Conservation (phyloP, 2,113 vertebrate species). For the Uria aalge region DNA sequence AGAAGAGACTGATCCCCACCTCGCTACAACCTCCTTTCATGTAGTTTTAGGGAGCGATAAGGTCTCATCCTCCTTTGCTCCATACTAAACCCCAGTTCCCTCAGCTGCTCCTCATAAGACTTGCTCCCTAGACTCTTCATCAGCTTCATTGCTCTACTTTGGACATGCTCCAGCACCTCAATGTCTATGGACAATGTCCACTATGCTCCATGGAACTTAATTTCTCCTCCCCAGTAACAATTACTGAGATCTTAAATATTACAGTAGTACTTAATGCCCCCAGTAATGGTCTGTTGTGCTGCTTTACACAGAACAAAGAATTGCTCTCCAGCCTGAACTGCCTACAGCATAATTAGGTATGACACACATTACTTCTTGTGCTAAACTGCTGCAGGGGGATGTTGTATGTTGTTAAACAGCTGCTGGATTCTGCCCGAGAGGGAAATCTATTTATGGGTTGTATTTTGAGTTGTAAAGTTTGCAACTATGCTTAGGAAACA, state of each 20-base stretch:
- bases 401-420: slow-evolving; percentile 15
- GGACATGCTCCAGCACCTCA: background rate
- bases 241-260: background rate
- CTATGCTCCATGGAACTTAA: accelerated
- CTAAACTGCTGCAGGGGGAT: background rate
- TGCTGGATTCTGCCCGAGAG: slow-evolving; percentile 14
- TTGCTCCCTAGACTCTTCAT: background rate
- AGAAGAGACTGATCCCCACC: accelerated
- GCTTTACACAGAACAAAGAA: background rate
- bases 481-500: background rate
- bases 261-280: background rate
- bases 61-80: background rate
- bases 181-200: accelerated
- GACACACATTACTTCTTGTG: background rate
- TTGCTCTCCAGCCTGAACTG: background rate
- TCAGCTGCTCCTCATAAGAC: background rate
- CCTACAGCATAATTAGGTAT: background rate
- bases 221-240: background rate
- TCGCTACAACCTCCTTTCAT: accelerated
- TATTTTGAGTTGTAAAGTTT: slow-evolving; percentile 30
- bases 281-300: background rate
- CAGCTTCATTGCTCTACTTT: background rate
- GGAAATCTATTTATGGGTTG: background rate
- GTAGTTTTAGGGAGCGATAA: accelerated
- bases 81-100: background rate